Base-by-base conservation (phyloP, 2,797 vertebrate species). In the Urocyon cinereoargenteus region DNA sequence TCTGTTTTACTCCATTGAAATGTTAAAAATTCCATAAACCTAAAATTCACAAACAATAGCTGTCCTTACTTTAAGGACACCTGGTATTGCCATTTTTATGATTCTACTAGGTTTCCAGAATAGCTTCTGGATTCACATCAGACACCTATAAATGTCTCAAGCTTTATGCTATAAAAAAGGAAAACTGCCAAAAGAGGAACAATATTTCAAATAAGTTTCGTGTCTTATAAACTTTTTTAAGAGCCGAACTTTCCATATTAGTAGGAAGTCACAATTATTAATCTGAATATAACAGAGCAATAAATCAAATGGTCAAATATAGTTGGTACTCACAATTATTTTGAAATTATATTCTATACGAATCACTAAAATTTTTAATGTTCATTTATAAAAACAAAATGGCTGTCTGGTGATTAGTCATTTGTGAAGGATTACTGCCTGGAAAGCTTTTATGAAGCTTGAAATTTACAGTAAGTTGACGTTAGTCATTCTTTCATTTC, bases 381-480 rank as follows among this genome's bases (percentile, higher is more conserved):
- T 92, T 93, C 83, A 64, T 55, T 96, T 91, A 85, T 81, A 90
- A 97, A 86, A 94, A 73, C 66, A 94, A 96, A 97, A 95, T 75
- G 6, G 5, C 55, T 95, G 18, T 89, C 91, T 95, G 75, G 12
- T 86, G 34, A 96, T 97, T 85, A 95, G 83, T 96, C 68, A 85
- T 96, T 94, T 96, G 61, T 88, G 79, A 97, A 95, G 3, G 5
- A 84, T 95, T 96, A 90, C 55, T 97, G 72, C 53, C n/a, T 93
- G 45, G 70, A 97, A 97, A 93, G 51, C 61, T 84, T 93, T 97
- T 86, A 73, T 55, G 85, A 40, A 79, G 22, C 86, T 95, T 96
- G 40, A 97, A 92, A 97, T 97, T 96, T 98, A 91, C n/a, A 92
- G 70, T 96, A 94, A 97, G 21, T 81, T 59, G 13, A 77, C 86